These are phyloP conservation scores for Aleiodes alternator DNA, from an alignment of 2,888 invertebrate genomes.

Conservation along the genomic window DNA sequence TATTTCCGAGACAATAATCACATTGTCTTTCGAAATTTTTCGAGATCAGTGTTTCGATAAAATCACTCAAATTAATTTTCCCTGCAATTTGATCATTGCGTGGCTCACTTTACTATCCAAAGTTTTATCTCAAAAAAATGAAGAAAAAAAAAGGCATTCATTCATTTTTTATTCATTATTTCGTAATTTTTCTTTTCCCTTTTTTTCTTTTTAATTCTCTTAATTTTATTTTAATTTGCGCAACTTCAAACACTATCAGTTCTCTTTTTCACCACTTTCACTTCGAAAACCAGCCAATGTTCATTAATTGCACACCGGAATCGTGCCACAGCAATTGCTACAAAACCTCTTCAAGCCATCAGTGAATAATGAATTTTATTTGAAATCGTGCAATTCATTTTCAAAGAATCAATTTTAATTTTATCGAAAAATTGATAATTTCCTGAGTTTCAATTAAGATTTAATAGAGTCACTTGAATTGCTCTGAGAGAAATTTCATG, in stretches of 20 bases:
- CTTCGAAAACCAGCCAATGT: conserved; percentile 20
- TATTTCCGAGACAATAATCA: background rate
- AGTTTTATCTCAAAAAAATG: background rate
- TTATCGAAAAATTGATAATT: too few species aligned
- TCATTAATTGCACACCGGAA: conserved; percentile 38
- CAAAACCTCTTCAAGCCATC: conserved; percentile 13
- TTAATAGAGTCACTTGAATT: too few species aligned
- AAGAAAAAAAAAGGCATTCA: conserved; percentile 1
- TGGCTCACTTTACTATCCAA: background rate
- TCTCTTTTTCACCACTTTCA: conserved; percentile 36
- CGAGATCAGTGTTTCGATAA: background rate
- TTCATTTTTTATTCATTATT: conserved; percentile 24
- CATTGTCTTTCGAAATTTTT: too few species aligned
- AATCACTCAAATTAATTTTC: conserved; percentile 2
- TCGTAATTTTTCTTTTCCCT: conserved; percentile 16
- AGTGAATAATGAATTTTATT: background rate
- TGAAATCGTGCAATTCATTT: too few species aligned
- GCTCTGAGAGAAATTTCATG: too few species aligned
- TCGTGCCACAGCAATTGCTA: conserved; percentile 28
- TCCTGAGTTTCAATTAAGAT: too few species aligned
- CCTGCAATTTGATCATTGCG: conserved; percentile 11
- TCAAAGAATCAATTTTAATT: too few species aligned
- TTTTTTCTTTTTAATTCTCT: conserved; percentile 16
- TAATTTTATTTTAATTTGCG: too few species aligned
- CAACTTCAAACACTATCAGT: background rate